phyloP scores from a whole-genome alignment of 2,797 vertebrate species.

The Lithobates pipiens region DNA sequence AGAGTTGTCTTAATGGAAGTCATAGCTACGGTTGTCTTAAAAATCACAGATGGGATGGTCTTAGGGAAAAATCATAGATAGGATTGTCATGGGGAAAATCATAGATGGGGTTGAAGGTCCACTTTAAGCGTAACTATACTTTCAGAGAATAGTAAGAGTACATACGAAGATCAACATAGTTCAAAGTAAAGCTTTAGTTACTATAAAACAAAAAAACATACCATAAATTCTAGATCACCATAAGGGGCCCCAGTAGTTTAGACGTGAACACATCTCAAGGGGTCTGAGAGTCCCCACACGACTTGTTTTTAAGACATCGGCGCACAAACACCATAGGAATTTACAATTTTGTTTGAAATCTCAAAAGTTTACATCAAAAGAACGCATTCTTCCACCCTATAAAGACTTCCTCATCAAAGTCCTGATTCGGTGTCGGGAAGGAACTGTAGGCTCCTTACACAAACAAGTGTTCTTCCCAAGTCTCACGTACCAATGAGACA shows the following conservation, averaged over 20 bases:
- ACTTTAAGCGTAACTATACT: too few relatives aligned
- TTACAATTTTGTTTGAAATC: conserved; percentile 36
- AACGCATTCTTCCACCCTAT: background rate
- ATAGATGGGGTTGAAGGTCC: too few relatives aligned
- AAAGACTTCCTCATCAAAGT: conserved; percentile 37
- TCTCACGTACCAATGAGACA: conserved; percentile 30
- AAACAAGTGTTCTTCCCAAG: conserved; percentile 15
- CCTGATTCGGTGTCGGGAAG: conserved; percentile 38
- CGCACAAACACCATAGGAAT: background rate
- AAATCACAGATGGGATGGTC: too few relatives aligned
- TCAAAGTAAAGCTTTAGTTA: too few relatives aligned
- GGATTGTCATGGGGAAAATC: too few relatives aligned
- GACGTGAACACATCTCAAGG: background rate
- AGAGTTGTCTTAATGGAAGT: too few relatives aligned
- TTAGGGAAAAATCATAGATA: too few relatives aligned
- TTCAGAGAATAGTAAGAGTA: too few relatives aligned
- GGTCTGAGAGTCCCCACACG: background rate
- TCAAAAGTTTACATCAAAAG: conserved; percentile 36
- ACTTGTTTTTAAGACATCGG: background rate
- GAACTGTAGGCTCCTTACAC: conserved; percentile 25
- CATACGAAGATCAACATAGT: too few relatives aligned
- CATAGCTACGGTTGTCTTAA: too few relatives aligned
- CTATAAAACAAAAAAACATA: too few relatives aligned
- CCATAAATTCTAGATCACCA: too few relatives aligned
- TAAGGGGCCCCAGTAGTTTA: background rate